These are phyloP conservation scores for Natator depressus DNA, from an alignment of 2,113 vertebrate genomes.

Conservation along the genomic window DNA sequence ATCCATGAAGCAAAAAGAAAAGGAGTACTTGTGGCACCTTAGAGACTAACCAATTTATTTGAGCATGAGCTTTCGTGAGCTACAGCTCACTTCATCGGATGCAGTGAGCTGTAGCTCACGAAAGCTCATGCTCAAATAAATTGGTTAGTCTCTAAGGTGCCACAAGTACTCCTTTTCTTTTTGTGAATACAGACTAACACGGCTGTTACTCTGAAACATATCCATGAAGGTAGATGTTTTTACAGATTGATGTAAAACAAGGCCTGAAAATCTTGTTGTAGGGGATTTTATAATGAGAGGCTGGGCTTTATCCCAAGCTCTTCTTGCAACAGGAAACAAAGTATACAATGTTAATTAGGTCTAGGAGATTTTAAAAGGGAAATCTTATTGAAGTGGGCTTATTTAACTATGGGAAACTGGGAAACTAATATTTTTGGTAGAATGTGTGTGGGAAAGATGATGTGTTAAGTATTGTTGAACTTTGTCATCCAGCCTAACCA, in stretches of 20 bases:
- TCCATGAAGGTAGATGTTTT: conserved; percentile 58
- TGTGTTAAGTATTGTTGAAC: background rate
- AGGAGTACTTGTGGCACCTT: too few species aligned
- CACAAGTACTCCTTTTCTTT: too few species aligned
- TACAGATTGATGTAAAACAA: conserved; percentile 46
- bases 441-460: background rate
- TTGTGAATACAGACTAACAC: too few species aligned
- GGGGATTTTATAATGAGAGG: conserved; percentile 67
- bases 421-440: background rate
- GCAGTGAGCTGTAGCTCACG: too few species aligned
- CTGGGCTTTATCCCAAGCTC: conserved; percentile 41
- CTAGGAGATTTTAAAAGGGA: conserved; percentile 58
- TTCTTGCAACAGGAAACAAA: conserved; percentile 57
- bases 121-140: too few species aligned
- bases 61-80: too few species aligned
- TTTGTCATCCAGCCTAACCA: background rate
- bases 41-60: too few species aligned
- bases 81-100: too few species aligned
- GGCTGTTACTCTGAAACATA: too few species aligned
- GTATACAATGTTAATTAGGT: conserved; percentile 59
- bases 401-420: too few species aligned
- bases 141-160: too few species aligned
- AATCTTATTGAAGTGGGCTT: conserved; percentile 31
- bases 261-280: conserved; percentile 43
- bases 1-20: conserved; percentile 53